Conservation (phyloP, 2,113 vertebrate genomes). For the Sus scrofa region DNA sequence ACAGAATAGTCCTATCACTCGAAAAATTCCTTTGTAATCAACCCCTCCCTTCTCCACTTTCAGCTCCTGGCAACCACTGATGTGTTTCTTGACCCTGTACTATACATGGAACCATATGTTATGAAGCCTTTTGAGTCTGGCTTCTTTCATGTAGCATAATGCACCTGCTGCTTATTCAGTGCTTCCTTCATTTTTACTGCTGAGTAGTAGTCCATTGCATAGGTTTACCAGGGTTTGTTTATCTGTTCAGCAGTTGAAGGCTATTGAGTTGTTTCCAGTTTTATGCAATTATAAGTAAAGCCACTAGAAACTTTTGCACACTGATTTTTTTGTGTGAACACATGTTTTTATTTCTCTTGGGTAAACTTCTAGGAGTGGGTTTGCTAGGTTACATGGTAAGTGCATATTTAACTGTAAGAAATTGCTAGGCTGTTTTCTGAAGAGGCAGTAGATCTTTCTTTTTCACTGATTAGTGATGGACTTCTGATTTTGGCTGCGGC, state of each 20-base stretch:
- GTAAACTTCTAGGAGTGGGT: not conserved
- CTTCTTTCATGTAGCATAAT: not conserved
- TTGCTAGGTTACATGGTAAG: not conserved
- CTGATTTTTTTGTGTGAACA: not conserved
- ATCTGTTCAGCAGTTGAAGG: not conserved
- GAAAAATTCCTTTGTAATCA: not conserved
- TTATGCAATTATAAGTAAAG: not conserved
- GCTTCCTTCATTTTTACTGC: not conserved
- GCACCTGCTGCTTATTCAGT: not conserved
- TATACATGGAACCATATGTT: not conserved
- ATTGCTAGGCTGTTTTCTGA: not conserved
- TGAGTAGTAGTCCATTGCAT: not conserved
- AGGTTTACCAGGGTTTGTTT: not conserved
- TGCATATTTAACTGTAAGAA: not conserved
- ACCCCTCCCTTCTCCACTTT: not conserved
- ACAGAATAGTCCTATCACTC: not conserved
- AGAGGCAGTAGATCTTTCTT: not conserved
- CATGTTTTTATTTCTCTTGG: not conserved
- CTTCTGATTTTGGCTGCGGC: constrained; percentile 95
- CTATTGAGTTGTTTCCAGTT: not conserved
- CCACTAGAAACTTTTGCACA: not conserved
- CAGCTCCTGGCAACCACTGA: not conserved
- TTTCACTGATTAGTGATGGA: constrained; percentile 88
- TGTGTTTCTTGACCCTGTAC: not conserved
- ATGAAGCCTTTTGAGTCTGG: not conserved